Base-by-base conservation (phyloP, 1,140 invertebrate genomes). In the Lanistes nyassanus region DNA sequence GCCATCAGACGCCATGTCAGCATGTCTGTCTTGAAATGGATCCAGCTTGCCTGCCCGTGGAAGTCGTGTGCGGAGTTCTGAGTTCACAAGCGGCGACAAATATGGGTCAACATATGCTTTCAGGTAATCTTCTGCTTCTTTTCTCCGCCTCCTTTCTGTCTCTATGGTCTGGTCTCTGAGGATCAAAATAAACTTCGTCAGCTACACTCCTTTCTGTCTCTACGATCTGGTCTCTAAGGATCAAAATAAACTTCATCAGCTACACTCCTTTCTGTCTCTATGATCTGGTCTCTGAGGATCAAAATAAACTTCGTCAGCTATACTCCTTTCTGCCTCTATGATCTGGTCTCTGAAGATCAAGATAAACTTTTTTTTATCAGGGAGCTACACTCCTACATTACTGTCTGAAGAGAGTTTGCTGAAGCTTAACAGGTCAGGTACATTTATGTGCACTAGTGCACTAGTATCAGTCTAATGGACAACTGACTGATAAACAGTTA, bases 11-110 rank as follows among this genome's bases (percentile, higher is more conserved):
- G 21, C 69, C 31, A 11, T 21, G 23, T 36, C 23, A 37, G 2
- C 42, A 11, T 64, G 69, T 74, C n/a, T 23, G 37, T 60, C 70
- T 37, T 60, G 56, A 16, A 80, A 76, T 58, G 79, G 79, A 55
- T 80, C 79, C 19, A 75, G 71, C 42, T 80, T 76, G 47, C 75
- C 76, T 3, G 79, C 76, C 31, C 75, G 69, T 5, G 79, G 79
- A 31, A 80, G 75, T 31, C 79, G 74, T 34, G 72, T 39, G 36
- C 79, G 70, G 23, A 80, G 62, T 70, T 80, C 79, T n/a, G 75
- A 64, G 58, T 80, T 80, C 26, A 80, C 77, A 7, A 74, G 64
- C 0, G 75, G 75, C 39, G 55, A 75, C 11, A 11, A 7, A 39
- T 80, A 80, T 53, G 78, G 78, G 65, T 80, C 75, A 37, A 73